Percentiles rank a stretch among this genome's conserved stretches.
Conservation (phyloP, 2,113 vertebrate genomes). For the Hemiscyllium ocellatum region DNA sequence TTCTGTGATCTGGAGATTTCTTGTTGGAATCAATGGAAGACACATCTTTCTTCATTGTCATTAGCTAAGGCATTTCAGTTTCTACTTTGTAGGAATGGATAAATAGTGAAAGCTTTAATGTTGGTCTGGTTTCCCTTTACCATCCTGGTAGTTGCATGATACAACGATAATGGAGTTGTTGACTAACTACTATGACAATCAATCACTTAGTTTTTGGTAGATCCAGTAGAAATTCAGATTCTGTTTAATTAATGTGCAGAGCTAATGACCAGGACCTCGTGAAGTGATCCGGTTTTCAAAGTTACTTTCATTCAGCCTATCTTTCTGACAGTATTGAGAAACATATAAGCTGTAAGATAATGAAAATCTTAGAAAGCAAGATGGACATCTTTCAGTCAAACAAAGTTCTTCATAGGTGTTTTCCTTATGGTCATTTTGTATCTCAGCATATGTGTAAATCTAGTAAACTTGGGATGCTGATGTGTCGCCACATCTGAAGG, state of each 20-base stretch:
- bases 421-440: neutral
- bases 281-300: neutral
- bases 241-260: neutral
- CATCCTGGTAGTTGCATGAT: neutral
- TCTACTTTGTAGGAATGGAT: neutral
- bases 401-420: neutral
- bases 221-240: neutral
- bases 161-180: too few relatives aligned
- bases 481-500: neutral
- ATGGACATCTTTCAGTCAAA: neutral
- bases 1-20: neutral
- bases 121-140: neutral
- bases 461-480: neutral
- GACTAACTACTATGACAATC: too few relatives aligned
- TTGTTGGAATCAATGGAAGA: neutral
- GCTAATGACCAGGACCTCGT: neutral
- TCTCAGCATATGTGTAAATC: neutral
- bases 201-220: too few relatives aligned
- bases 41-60: neutral
- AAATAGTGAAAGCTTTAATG: neutral
- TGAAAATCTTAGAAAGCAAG: neutral
- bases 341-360: neutral
- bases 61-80: neutral
- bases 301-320: neutral
- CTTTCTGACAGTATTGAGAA: too few relatives aligned